Evolutionary conservation across 2,888 invertebrate genomes (phyloP).

Genomic region (Sabatieria punctata): DNA sequence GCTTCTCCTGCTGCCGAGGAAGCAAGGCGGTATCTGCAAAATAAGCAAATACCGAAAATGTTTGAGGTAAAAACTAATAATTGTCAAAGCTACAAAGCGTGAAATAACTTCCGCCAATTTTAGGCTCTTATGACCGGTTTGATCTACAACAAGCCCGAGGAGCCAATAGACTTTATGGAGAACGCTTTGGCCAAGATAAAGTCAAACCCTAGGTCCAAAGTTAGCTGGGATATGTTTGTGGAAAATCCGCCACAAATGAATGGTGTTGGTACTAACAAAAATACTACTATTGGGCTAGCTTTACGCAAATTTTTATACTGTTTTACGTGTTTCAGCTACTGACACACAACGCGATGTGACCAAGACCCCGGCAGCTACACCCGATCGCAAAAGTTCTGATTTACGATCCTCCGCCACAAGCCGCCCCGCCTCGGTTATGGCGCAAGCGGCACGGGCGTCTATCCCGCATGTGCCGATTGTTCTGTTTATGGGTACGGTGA

Average conservation of each 20-base stretch:
- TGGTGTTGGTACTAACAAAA: no score
- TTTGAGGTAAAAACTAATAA: constrained; percentile 35
- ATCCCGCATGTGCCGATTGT: constrained; percentile 27
- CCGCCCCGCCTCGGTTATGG: not conserved
- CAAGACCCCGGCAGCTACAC: no score
- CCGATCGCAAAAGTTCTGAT: no score
- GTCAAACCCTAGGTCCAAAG: not conserved
- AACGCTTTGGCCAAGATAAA: constrained; percentile 14
- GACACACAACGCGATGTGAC: no score
- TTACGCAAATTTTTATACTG: no score
- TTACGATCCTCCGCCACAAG: no score
- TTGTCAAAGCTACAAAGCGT: not conserved
- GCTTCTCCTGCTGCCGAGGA: no score
- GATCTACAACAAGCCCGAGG: constrained; percentile 38
- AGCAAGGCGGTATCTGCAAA: constrained; percentile 36
- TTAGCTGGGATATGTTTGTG: constrained; percentile 7
- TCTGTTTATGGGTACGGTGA: constrained; percentile 24
- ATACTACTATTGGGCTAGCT: no score
- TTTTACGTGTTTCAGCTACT: no score
- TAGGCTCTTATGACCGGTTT: constrained; percentile 40
- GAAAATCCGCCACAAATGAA: constrained; percentile 5
- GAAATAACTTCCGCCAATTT: no score
- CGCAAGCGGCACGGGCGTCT: constrained; percentile 18
- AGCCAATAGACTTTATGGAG: constrained; percentile 31
- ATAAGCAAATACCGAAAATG: constrained; percentile 36